These are phyloP conservation scores for Sinodicranocentrus sp. DNA, from an alignment of 2,888 invertebrate species.

Conservation along the genomic window DNA sequence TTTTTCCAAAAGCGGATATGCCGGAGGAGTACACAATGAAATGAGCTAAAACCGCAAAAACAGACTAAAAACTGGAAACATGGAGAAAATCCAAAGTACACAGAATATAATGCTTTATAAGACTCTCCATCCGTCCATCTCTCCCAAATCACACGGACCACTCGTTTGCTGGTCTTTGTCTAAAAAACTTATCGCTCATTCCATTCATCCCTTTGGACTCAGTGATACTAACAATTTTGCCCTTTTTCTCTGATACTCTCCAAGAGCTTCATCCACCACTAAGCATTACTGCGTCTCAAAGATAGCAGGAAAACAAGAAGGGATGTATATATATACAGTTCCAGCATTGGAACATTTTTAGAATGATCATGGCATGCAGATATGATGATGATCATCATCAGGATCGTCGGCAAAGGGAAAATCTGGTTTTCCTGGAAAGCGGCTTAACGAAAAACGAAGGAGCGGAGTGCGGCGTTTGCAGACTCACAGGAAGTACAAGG, in stretches of 20 bases:
- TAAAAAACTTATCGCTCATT: slow-evolving; percentile 40
- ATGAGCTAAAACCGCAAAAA: too few species aligned
- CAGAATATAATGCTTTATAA: background rate
- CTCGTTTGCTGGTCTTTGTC: too few species aligned
- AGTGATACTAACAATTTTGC: slow-evolving; percentile 16
- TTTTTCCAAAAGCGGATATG: too few species aligned
- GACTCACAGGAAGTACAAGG: background rate
- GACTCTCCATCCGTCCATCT: slow-evolving; percentile 17
- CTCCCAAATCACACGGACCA: slow-evolving; percentile 44
- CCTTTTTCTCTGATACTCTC: slow-evolving; percentile 21
- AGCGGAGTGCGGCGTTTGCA: too few species aligned
- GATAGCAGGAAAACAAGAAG: background rate
- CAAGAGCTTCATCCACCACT: background rate
- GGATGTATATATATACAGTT: too few species aligned
- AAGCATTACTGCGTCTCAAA: background rate
- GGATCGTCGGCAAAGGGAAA: slow-evolving; percentile 19
- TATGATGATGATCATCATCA: slow-evolving; percentile 39
- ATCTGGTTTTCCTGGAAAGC: slow-evolving; percentile 55
- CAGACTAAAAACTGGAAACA: too few species aligned
- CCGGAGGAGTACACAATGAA: too few species aligned
- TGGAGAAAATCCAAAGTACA: too few species aligned
- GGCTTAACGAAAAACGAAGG: slow-evolving; percentile 43
- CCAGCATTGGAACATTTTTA: too few species aligned
- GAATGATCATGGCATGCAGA: slow-evolving; percentile 31
- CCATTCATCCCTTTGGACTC: slow-evolving; percentile 36